Conservation (phyloP, 2,113 vertebrate species). For the Sceloporus tristichus region DNA sequence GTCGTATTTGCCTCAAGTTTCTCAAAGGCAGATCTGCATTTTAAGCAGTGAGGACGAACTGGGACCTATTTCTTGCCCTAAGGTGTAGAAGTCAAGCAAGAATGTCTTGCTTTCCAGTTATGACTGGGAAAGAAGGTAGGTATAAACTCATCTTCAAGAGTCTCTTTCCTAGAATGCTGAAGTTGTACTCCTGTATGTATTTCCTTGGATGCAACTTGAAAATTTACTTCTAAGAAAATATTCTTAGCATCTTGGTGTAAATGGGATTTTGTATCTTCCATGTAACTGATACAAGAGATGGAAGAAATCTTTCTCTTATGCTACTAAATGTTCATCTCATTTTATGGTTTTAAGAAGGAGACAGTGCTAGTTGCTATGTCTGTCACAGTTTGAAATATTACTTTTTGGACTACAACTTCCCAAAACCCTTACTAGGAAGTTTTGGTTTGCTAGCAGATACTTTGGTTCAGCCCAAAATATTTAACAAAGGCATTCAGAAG, state of each 20-base stretch:
- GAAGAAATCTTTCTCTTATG: background rate
- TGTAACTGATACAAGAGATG: background rate
- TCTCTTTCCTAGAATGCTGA: background rate
- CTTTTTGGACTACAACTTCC: too few relatives aligned
- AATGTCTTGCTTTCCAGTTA: background rate
- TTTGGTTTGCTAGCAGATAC: background rate
- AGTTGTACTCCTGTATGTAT: background rate
- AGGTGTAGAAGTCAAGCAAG: background rate
- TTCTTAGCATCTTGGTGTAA: too few relatives aligned
- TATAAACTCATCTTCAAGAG: background rate
- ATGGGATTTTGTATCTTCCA: too few relatives aligned
- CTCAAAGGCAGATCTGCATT: background rate
- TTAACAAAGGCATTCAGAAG: background rate
- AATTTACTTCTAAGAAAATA: too few relatives aligned
- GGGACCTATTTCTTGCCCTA: background rate
- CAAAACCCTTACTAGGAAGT: too few relatives aligned
- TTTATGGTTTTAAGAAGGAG: background rate
- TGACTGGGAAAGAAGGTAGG: background rate
- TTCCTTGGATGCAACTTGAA: too few relatives aligned
- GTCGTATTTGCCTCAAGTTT: background rate
- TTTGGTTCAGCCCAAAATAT: background rate
- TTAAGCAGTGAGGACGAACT: background rate
- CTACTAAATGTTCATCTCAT: background rate
- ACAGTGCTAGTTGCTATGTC: background rate
- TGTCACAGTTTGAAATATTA: background rate